Evolutionary conservation across 2,797 vertebrate genomes (phyloP).

Genomic region (Hippoglossus hippoglossus): DNA sequence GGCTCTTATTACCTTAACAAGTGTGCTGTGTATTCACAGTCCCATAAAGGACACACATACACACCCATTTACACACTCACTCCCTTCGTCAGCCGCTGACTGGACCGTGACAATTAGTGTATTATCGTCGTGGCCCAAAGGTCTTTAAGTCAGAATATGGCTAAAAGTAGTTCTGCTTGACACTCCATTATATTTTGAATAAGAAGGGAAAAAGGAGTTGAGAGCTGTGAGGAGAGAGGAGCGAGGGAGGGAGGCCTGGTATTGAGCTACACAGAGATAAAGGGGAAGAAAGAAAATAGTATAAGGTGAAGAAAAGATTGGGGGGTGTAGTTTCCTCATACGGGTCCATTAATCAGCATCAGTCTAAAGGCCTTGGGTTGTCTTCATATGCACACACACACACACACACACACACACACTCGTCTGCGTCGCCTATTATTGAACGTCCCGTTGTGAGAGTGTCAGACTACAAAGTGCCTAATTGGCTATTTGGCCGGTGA

Average conservation of each 20-base stretch:
- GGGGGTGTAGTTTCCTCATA: constrained; percentile 59
- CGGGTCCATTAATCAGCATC: constrained; percentile 79
- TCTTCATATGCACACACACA: constrained; percentile 56
- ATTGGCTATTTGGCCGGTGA: constrained; percentile 80
- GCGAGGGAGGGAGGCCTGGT: constrained; percentile 16
- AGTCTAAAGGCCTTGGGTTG: constrained; percentile 74
- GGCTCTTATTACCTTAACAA: constrained; percentile 46
- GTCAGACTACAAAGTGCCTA: constrained; percentile 81
- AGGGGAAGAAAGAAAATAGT: constrained; percentile 40
- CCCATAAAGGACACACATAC: constrained; percentile 31
- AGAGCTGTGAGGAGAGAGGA: constrained; percentile 1
- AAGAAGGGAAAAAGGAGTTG: background rate
- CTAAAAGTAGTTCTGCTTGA: constrained; percentile 61
- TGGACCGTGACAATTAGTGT: constrained; percentile 55
- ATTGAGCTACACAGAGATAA: constrained; percentile 22
- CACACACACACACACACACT: constrained; percentile 17
- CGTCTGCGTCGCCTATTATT: constrained; percentile 70
- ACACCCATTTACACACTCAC: constrained; percentile 24
- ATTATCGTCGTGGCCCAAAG: constrained; percentile 58
- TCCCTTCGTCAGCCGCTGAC: constrained; percentile 41
- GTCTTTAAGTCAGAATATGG: constrained; percentile 54
- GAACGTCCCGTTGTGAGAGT: constrained; percentile 75
- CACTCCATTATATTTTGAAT: constrained; percentile 55
- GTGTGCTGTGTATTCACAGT: constrained; percentile 34
- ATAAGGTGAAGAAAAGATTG: constrained; percentile 56